phyloP scores from a whole-genome alignment of 2,888 invertebrate species.

The Caenorhabditis panamensis region DNA sequence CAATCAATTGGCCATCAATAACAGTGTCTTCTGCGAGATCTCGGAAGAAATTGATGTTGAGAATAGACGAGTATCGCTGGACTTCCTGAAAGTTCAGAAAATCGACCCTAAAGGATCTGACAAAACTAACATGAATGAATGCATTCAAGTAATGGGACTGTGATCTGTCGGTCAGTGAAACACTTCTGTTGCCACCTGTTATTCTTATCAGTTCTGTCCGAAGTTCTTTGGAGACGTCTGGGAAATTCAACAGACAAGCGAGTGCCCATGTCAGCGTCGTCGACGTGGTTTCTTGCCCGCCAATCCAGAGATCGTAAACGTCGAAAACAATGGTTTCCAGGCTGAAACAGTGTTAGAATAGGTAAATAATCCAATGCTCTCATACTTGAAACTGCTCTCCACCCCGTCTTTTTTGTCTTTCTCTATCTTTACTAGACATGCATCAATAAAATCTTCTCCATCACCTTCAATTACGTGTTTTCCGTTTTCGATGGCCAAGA shows the following conservation, averaged over 20 bases:
- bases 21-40: constrained; percentile 26
- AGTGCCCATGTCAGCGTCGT: constrained; percentile 62
- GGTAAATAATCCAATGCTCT: too few relatives aligned
- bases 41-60: constrained; percentile 60
- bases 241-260: constrained; percentile 40
- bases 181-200: constrained; percentile 44
- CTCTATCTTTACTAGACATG: constrained; percentile 57
- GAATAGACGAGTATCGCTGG: constrained; percentile 63
- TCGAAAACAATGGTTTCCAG: constrained; percentile 53
- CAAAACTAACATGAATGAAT: constrained; percentile 29
- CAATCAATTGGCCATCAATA: constrained; percentile 46
- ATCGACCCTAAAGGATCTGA: not conserved
- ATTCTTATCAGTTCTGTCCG: constrained; percentile 51
- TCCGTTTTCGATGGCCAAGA: constrained; percentile 16
- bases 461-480: constrained; percentile 41
- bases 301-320: constrained; percentile 63
- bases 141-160: constrained; percentile 57
- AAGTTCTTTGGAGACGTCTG: constrained; percentile 23
- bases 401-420: constrained; percentile 48
- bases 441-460: constrained; percentile 61
- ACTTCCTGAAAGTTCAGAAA: constrained; percentile 56
- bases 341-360: too few relatives aligned
- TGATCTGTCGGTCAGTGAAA: constrained; percentile 37
- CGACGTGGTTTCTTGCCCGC: constrained; percentile 70
- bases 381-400: constrained; percentile 39